These are phyloP conservation scores for Congeria kusceri DNA, from an alignment of 2,888 invertebrate species.

Conservation along the genomic window DNA sequence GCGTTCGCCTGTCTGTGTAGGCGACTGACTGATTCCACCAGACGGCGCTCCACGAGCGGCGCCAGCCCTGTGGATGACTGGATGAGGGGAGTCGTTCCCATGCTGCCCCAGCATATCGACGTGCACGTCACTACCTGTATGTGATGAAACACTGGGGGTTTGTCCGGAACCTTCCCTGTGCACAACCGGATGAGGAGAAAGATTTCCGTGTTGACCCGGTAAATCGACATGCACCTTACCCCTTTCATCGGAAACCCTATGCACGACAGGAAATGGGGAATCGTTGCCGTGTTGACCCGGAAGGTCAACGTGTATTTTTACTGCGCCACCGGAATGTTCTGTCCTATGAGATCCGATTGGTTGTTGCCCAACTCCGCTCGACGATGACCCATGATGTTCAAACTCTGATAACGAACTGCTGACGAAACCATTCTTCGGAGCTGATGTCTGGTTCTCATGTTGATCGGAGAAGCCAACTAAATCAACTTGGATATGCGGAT, in stretches of 20 bases:
- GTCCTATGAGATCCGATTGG: not conserved
- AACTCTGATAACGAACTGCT: too few relatives aligned
- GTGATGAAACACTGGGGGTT: not conserved
- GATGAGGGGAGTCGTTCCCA: not conserved
- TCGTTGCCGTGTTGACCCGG: constrained; percentile 33
- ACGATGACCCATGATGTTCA: too few relatives aligned
- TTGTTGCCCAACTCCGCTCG: too few relatives aligned
- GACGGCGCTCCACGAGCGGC: not conserved
- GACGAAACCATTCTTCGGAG: not conserved
- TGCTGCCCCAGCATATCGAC: constrained; percentile 21
- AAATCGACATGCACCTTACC: constrained; percentile 10
- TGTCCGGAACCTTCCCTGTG: constrained; percentile 6
- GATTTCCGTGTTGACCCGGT: constrained; percentile 21
- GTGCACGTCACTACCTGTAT: not conserved
- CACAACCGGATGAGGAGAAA: constrained; percentile 7
- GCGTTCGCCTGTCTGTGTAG: too few relatives aligned
- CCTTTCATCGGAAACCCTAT: constrained; percentile 8
- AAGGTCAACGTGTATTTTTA: constrained; percentile 11
- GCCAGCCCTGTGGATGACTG: constrained; percentile 1
- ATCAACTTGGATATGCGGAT: too few relatives aligned
- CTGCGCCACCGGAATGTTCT: not conserved
- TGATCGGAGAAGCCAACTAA: not conserved
- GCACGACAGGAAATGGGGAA: constrained; percentile 18
- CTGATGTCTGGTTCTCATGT: not conserved
- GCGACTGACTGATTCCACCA: not conserved